Evolutionary conservation across 2,113 vertebrate species (phyloP).

Genomic region (Aspidoscelis tigris): DNA sequence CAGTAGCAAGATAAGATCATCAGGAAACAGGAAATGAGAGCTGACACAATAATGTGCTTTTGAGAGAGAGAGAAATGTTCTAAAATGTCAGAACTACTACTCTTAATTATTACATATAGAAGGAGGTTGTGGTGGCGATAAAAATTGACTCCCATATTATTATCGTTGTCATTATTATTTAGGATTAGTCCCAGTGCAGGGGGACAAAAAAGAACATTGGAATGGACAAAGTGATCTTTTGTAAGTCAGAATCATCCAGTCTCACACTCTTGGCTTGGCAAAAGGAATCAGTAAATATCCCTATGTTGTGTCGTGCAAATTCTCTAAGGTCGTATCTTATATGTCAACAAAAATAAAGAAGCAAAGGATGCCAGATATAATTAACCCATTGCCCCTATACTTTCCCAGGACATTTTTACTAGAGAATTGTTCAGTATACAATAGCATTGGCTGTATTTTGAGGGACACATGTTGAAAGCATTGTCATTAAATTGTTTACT

Average conservation of each 20-base stretch:
- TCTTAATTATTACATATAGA: slow-evolving; percentile 30
- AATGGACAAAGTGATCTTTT: not conserved
- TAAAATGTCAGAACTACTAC: slow-evolving; percentile 5
- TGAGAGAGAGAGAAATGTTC: slow-evolving; percentile 14
- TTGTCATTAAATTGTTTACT: slow-evolving; percentile 22
- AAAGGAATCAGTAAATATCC: not conserved
- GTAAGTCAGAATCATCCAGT: slow-evolving; percentile 21
- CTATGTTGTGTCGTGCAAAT: slow-evolving; percentile 12
- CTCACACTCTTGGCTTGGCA: not conserved
- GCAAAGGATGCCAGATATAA: slow-evolving; percentile 6
- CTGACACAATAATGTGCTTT: not conserved
- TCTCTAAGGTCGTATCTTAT: not conserved
- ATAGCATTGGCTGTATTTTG: slow-evolving; percentile 3
- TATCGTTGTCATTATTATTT: not conserved
- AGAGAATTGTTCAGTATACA: not conserved
- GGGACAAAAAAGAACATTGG: slow-evolving; percentile 12
- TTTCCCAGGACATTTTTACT: slow-evolving; percentile 26
- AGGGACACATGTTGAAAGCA: slow-evolving; percentile 15
- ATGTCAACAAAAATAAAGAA: slow-evolving; percentile 17
- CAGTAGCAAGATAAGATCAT: slow-evolving; percentile 12
- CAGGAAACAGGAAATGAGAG: slow-evolving; percentile 21
- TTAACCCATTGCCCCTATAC: slow-evolving; percentile 10
- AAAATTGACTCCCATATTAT: not conserved
- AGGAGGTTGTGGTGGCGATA: no score
- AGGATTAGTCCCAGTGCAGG: not conserved